Base-by-base conservation (phyloP, 2,113 vertebrate species). In the Orthonyx spaldingii region DNA sequence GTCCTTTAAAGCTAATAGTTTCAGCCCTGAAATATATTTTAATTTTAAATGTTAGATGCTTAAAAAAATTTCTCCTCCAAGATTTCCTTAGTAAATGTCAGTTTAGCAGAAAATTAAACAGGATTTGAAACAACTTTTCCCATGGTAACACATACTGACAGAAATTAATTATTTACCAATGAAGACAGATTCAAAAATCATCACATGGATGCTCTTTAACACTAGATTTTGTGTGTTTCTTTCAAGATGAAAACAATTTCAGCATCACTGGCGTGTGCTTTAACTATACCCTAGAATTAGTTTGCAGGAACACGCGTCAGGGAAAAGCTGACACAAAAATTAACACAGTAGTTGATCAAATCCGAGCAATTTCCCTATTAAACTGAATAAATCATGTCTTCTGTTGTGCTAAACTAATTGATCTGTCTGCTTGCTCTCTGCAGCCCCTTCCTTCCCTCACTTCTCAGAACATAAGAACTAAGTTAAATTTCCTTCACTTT, bases 121-220 rank as follows among this genome's bases (percentile, higher is more conserved):
- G 27, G 50, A 94, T 70, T 74, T 86, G 71, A 90, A 95, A 77
- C 46, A 90, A 81, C 37, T 92, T 92, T 49, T 90, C 88, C 79
- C 85, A 50, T 87, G 52, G 75, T 66, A 93, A 88, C 70, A 49
- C 8, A 88, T 15, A 59, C 47, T 63, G 39, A 63, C 30, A 72
- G 35, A 70, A 95, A 93, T 79, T 64, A 82, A 94, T 93, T 87
- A 93, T 96, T 90, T 92, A 96, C 60, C 47, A 84, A 7, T 7
- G 18, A 94, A 93, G 37, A 70, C 2, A 74, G 53, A 83, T 63
- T 78, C 22, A 71, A 86, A 86, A 88, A 80, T 21, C 56, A 63
- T 59, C 71, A 66, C 14, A 17, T 32, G 49, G 60, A 81, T 77
- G 75, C 19, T 89, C 46, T 53, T 70, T 61, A 88, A 77, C 60